Evolutionary conservation across 2,888 invertebrate species (phyloP).

Genomic region (Ectemnius lituratus): DNA sequence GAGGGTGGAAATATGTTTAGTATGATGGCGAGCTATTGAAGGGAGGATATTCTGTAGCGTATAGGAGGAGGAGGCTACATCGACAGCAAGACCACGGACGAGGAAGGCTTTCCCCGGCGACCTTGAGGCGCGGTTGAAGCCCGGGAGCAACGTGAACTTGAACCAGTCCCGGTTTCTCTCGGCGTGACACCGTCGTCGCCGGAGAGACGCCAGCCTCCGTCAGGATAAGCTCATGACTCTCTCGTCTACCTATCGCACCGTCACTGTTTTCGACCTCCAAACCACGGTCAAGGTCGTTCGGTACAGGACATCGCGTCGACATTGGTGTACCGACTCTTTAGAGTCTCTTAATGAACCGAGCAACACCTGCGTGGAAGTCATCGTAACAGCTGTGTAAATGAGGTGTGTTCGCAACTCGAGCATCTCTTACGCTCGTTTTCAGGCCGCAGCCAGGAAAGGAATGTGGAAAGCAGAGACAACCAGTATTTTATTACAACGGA

Average conservation of each 20-base stretch:
- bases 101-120: conserved; percentile 72
- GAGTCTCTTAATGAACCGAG: too few species aligned
- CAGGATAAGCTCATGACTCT: neutral
- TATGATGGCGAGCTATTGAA: conserved; percentile 28
- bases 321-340: conserved; percentile 9
- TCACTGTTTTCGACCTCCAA: neutral
- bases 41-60: conserved; percentile 39
- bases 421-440: too few species aligned
- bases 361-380: too few species aligned
- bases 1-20: too few species aligned
- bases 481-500: too few species aligned
- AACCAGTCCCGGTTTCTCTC: conserved; percentile 70
- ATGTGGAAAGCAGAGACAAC: too few species aligned
- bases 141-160: conserved; percentile 72
- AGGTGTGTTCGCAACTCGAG: too few species aligned
- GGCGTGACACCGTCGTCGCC: conserved; percentile 13
- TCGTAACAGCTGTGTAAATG: too few species aligned
- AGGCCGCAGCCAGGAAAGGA: too few species aligned
- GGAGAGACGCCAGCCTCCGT: neutral
- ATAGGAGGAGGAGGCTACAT: conserved; percentile 36
- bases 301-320: neutral
- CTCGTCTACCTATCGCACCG: neutral
- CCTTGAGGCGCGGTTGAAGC: conserved; percentile 69
- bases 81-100: conserved; percentile 55
- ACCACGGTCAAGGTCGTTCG: neutral